A percentile compares a stretch with the other conserved stretches of the same genome.
These are phyloP conservation scores for Denticeps clupeoides DNA, from an alignment of 2,797 vertebrate species.

Conservation along the genomic window DNA sequence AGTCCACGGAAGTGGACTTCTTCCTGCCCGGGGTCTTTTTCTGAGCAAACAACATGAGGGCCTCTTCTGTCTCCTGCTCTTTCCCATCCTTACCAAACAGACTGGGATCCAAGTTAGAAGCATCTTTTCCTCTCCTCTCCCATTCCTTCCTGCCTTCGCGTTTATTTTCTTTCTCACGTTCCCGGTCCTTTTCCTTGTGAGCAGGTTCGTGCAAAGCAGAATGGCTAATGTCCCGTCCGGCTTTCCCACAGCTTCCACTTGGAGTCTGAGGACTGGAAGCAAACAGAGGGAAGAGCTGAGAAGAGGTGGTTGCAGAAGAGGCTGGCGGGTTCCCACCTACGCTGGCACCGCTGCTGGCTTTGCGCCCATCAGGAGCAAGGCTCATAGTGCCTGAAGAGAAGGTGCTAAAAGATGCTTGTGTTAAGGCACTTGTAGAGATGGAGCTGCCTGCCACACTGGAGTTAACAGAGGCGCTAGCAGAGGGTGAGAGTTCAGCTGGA, in stretches of 20 bases:
- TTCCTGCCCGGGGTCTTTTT: conserved; percentile 79
- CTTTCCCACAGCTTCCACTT: conserved; percentile 52
- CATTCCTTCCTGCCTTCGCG: conserved; percentile 67
- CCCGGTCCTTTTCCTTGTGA: conserved; percentile 77
- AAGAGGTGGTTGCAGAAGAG: conserved; percentile 58
- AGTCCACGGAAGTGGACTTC: conserved; percentile 63
- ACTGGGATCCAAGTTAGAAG: conserved; percentile 59
- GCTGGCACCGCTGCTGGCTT: conserved; percentile 57
- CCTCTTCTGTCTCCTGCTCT: conserved; percentile 75
- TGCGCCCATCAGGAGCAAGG: conserved; percentile 55
- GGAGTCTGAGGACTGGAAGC: conserved; percentile 64
- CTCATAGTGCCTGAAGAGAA: conserved; percentile 75
- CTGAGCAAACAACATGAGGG: conserved; percentile 55
- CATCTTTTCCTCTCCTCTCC: conserved; percentile 78
- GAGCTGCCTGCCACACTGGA: conserved; percentile 75
- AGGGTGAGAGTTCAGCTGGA: conserved; percentile 64
- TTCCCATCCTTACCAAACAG: conserved; percentile 67
- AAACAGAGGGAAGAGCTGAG: conserved; percentile 83
- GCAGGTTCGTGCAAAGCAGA: conserved; percentile 68
- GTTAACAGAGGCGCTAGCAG: conserved; percentile 60
- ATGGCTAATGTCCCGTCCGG: conserved; percentile 63
- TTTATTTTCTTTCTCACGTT: conserved; percentile 93
- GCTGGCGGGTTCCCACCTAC: conserved; percentile 63
- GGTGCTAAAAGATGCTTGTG: conserved; percentile 68
- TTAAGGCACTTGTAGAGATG: conserved; percentile 93